Conservation (phyloP, 2,888 invertebrate species). For the Drosophila recens region DNA sequence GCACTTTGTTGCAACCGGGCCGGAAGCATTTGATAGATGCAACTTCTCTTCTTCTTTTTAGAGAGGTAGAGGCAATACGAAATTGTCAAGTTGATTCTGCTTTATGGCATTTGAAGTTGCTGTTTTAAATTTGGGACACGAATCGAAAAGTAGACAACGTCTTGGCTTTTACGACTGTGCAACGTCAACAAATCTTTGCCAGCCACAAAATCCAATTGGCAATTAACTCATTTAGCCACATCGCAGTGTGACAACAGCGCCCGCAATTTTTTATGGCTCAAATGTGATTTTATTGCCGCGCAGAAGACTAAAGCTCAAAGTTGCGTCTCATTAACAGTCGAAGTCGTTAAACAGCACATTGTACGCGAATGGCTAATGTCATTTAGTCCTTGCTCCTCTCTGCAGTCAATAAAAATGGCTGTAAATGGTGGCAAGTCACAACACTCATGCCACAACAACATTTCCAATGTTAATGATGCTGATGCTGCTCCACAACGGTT, state of each 20-base stretch:
- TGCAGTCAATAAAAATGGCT: conserved; percentile 64
- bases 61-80: conserved; percentile 20
- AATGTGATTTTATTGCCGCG: conserved; percentile 70
- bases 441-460: conserved; percentile 33
- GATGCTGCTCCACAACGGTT: conserved; percentile 38
- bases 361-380: conserved; percentile 56
- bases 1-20: conserved; percentile 64
- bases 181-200: conserved; percentile 68
- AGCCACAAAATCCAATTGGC: conserved; percentile 75
- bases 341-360: conserved; percentile 75
- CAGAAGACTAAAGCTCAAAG: conserved; percentile 35
- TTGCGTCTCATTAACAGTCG: conserved; percentile 76
- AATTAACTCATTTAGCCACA: conserved; percentile 74
- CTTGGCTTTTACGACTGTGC: conserved; percentile 62
- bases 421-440: conserved; percentile 16
- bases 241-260: conserved; percentile 29
- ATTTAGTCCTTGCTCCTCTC: conserved; percentile 38
- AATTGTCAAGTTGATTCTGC: conserved; percentile 14
- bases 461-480: conserved; percentile 63
- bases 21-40: conserved; percentile 70
- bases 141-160: conserved; percentile 18
- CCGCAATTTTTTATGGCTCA: conserved; percentile 63
- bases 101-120: conserved; percentile 28
- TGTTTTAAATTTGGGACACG: conserved; percentile 35
- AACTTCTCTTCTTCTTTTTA: conserved; percentile 6